phyloP scores from a whole-genome alignment of 2,113 vertebrate genomes.

The Amblyornis subalaris region DNA sequence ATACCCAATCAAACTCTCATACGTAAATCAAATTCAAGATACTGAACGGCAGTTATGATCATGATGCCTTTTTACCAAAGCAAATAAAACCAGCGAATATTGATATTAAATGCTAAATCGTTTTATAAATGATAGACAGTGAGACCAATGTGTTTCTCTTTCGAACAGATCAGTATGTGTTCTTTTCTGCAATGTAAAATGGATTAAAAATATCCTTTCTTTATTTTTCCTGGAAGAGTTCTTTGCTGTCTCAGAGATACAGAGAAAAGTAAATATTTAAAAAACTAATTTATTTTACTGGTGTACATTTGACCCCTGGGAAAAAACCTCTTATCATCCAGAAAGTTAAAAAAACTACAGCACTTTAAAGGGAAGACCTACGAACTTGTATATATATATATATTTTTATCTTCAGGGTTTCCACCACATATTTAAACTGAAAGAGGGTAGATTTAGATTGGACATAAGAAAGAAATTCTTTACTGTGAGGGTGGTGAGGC shows the following conservation, averaged over 20 bases:
- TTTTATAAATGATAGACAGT: not conserved
- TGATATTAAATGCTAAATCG: not conserved
- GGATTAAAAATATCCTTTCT: not conserved
- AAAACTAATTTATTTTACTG: not conserved
- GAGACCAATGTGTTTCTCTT: not conserved
- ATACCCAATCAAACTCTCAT: slow-evolving; percentile 14
- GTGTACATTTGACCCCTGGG: not conserved
- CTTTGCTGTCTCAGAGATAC: not conserved
- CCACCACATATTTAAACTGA: not conserved
- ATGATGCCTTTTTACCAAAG: slow-evolving; percentile 14
- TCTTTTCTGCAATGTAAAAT: not conserved
- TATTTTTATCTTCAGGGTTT: not conserved
- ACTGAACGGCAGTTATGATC: not conserved
- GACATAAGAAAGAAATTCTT: not conserved
- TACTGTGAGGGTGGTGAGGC: not conserved
- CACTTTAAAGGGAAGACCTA: not conserved
- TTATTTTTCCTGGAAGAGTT: not conserved
- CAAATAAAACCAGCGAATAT: slow-evolving; percentile 36
- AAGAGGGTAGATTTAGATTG: not conserved
- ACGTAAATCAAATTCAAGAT: slow-evolving; percentile 17
- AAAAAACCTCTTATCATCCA: not conserved
- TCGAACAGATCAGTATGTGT: not conserved
- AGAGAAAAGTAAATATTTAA: not conserved
- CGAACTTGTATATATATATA: not conserved
- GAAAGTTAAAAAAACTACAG: not conserved